These are phyloP conservation scores for Odontamblyopus lacepedii DNA, from an alignment of 2,797 vertebrate species.

Conservation along the genomic window DNA sequence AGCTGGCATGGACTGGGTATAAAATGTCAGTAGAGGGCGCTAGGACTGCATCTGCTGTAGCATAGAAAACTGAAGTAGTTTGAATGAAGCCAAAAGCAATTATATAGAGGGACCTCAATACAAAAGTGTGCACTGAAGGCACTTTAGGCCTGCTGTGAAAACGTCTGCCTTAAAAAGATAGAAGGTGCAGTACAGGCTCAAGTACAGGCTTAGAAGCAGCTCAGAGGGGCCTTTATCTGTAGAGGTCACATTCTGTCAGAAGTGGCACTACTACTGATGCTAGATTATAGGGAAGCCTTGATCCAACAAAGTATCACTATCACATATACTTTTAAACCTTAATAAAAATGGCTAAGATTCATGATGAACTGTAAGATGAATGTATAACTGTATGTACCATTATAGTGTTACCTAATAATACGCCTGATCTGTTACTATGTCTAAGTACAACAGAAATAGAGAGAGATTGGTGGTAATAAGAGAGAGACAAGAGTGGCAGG, in stretches of 20 bases:
- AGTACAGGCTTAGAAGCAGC: background rate
- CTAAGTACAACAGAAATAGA: background rate
- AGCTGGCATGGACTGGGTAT: too few species aligned
- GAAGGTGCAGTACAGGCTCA: background rate
- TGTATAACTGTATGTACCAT: too few species aligned
- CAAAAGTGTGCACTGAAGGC: too few species aligned
- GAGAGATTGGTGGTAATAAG: background rate
- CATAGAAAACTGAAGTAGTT: too few species aligned
- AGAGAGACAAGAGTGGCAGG: background rate
- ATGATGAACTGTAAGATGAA: too few species aligned
- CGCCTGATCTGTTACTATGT: background rate
- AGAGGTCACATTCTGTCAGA: background rate
- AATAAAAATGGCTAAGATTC: background rate
- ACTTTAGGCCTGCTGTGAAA: too few species aligned
- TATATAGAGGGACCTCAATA: too few species aligned
- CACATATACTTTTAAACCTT: background rate
- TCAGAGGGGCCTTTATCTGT: background rate
- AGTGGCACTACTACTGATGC: background rate
- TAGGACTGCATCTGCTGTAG: too few species aligned
- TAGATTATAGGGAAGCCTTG: background rate
- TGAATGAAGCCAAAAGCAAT: too few species aligned
- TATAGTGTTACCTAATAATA: background rate
- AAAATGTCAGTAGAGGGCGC: too few species aligned
- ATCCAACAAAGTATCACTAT: background rate
- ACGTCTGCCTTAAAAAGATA: background rate